Evolutionary conservation across 2,888 invertebrate genomes (phyloP), one percentile per base, ranked within the genome.

Genomic region (Erebia epiphron): DNA sequence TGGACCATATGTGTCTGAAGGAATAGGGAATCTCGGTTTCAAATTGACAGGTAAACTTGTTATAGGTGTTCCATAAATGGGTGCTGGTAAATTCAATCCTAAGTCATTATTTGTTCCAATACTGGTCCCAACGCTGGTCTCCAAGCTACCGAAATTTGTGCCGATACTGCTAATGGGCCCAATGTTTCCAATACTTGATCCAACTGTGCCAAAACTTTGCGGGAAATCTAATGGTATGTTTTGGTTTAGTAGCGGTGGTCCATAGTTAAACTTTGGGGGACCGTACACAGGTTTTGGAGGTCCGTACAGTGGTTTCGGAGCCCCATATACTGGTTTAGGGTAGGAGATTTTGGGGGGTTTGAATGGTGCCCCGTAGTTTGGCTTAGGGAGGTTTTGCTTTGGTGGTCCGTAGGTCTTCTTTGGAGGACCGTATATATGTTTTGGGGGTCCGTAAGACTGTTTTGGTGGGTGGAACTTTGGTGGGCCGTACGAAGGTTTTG

Each of bases 11-110:
- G 84, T 82, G 8, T 94, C 94, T 11, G 83, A 76, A 0, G 91
- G 92, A 0, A 93, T 76, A 0, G 88, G 92, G 85, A 92, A 93
- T 74, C 89, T 89, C 0, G 92, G 93, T 72, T 90, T 90, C n/a
- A 94, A 75, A 68, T 92, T 87, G 0, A 76, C 68, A 1, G 88
- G 89, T 1, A 91, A 68, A 11, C 81, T 84, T 0, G 85, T 78
- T 0, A 91, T 72, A 0, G 93, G 93, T 0, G 90, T 89, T 14
- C 92, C 92, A 68, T 94, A 86, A 70, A 94, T 85, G 8, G 92
- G 88, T 43, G 94, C 92, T 57, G 92, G 92, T 2, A 91, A 76
- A 54, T 88, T 89, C 0, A 82, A 73, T 0, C 87, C 87, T 1
- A 88, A 73, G 66, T 90, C 89, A 0, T 87, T 72, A 67, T 82